phyloP scores from a whole-genome alignment of 2,888 invertebrate species.

The Drosophila anomalata region DNA sequence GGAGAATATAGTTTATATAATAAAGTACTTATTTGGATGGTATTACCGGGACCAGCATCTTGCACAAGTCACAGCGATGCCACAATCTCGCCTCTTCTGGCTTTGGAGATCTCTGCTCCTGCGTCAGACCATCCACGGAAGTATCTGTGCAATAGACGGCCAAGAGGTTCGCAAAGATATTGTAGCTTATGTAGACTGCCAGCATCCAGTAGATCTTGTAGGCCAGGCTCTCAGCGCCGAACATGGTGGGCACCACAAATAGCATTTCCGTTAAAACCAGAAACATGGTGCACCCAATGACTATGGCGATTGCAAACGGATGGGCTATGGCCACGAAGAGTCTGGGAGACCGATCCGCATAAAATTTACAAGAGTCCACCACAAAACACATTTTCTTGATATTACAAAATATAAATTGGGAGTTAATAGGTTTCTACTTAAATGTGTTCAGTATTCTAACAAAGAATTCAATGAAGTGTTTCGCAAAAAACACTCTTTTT shows the following conservation, averaged over 20 bases:
- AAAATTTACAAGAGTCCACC: background rate
- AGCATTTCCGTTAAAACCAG: background rate
- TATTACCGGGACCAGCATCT: conserved; percentile 1
- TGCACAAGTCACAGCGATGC: background rate
- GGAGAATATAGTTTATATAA: background rate
- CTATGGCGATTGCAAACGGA: background rate
- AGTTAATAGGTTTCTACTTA: background rate
- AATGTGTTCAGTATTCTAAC: background rate
- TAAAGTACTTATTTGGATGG: background rate
- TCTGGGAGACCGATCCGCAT: background rate
- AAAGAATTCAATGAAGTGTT: background rate
- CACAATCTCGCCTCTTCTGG: background rate
- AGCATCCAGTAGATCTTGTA: background rate
- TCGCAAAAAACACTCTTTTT: background rate
- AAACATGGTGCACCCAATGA: background rate
- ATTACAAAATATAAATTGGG: background rate
- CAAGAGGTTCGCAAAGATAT: background rate
- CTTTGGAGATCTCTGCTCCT: background rate
- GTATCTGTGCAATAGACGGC: background rate
- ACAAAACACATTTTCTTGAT: background rate
- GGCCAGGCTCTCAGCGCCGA: background rate
- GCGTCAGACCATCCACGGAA: background rate
- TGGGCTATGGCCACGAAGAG: background rate
- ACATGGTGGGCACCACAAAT: background rate
- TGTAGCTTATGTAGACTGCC: background rate